Evolutionary conservation across 30 jellyfish, hydroid and myxozoan species (phyloP).

Genomic region (Cassiopea andromeda): DNA sequence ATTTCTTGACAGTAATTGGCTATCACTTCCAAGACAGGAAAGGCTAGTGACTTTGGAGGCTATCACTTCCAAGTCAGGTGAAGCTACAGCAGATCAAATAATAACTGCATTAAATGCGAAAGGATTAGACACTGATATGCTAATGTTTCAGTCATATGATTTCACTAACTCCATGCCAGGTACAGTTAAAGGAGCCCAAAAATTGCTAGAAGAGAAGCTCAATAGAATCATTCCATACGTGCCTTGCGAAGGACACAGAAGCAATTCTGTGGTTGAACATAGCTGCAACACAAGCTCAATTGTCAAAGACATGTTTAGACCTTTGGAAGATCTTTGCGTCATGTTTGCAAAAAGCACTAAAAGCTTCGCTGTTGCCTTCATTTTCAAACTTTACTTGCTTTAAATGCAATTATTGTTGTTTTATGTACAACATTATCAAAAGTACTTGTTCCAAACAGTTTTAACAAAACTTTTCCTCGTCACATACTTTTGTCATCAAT

Average conservation of each 20-base stretch:
- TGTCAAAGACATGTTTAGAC: conserved; percentile 26
- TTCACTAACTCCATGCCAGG: conserved; percentile 61
- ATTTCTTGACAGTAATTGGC: too few species aligned
- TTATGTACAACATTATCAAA: background rate
- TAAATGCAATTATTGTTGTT: background rate
- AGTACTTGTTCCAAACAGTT: background rate
- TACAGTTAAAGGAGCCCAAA: conserved; percentile 37
- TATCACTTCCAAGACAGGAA: too few species aligned
- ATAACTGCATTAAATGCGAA: too few species aligned
- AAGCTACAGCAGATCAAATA: too few species aligned
- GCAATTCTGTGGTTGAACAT: conserved; percentile 54
- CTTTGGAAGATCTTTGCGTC: conserved; percentile 35
- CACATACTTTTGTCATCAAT: too few species aligned
- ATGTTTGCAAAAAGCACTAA: conserved; percentile 55
- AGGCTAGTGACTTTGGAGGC: too few species aligned
- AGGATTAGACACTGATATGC: too few species aligned
- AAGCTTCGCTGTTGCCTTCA: conserved; percentile 3
- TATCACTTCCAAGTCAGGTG: too few species aligned
- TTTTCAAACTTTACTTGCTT: conserved; percentile 6
- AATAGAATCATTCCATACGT: conserved; percentile 27
- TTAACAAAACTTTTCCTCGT: background rate
- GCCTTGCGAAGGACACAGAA: conserved; percentile 48
- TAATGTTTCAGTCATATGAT: too few species aligned
- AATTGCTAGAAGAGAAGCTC: conserved; percentile 36
- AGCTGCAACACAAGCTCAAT: conserved; percentile 58